Base-by-base conservation (phyloP, 1,140 invertebrate genomes). In the Dendroctonus valens region DNA sequence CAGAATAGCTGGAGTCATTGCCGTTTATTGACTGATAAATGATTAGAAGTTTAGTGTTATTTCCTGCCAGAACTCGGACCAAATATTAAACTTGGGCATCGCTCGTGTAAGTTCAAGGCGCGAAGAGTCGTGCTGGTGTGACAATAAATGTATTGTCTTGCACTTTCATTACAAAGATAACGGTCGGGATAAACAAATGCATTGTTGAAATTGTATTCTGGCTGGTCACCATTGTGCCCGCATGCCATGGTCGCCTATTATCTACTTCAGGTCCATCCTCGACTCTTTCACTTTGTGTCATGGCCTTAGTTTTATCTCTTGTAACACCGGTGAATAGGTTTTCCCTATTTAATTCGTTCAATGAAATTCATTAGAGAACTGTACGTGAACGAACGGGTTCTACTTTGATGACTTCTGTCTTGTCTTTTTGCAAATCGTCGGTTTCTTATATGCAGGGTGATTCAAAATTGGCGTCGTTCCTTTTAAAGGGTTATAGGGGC, bases 81-180 rank as follows among this genome's bases (percentile, higher is more conserved):
- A 65, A 39, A 49, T 55, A 49, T 57, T 55, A 65, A 65, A 57
- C 42, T 65, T 65, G 37, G 5, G 14, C 48, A 39, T 8, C 15
- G 41, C 39, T 9, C 9, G 40, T 58, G 54, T 57, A 66, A 68
- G 48, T 66, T 62, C 58, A 48, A 66, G 58, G 54, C 44, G 46
- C 62, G 68, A 61, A 51, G 58, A 59, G 54, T 41, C 44, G 58
- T 38, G 49, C 50, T 44, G 55, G 39, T 65, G 57, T 51, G 44
- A 69, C 55, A 66, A 61, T 69, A 66, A 69, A 69, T 48, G 64
- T 61, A 69, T 66, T 66, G 62, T 69, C 62, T 59, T 65, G 60
- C 67, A 69, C 67, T 69, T 69, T 69, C 67, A 69, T 69, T 68
- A 63, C 54, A 57, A 62, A 68, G 66, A 68, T 68, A 68, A 68